phyloP scores from a whole-genome alignment of 2,888 invertebrate genomes.

The Xanthorhoe designata region DNA sequence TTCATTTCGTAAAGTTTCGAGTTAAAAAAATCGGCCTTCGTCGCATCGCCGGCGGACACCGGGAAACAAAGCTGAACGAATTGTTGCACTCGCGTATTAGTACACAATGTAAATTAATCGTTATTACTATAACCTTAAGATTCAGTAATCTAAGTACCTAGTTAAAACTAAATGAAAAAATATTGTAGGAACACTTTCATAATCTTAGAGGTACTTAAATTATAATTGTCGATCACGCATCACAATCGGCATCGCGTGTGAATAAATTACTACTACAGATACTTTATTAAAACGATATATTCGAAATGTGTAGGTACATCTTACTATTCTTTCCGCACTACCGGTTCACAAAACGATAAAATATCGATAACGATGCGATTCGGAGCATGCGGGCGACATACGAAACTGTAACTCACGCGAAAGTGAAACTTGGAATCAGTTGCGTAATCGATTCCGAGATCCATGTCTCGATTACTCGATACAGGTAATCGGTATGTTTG shows the following conservation, averaged over 20 bases:
- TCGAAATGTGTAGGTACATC: background rate
- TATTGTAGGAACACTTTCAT: background rate
- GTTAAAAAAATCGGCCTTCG: conserved; percentile 45
- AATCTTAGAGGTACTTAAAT: background rate
- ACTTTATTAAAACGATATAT: background rate
- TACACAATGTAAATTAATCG: conserved; percentile 1
- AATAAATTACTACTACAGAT: background rate
- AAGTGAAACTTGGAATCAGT: conserved; percentile 78
- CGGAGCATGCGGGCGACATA: conserved; percentile 51
- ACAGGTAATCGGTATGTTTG: conserved; percentile 55
- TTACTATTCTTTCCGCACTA: conserved; percentile 38
- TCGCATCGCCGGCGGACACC: conserved; percentile 34
- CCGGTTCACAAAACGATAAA: conserved; percentile 62
- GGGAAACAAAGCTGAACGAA: conserved; percentile 50
- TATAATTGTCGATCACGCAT: no score
- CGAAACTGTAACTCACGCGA: conserved; percentile 75
- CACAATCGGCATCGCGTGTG: background rate
- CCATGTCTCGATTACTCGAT: conserved; percentile 60
- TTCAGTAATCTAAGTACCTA: background rate
- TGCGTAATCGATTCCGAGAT: conserved; percentile 65
- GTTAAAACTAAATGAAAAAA: no score
- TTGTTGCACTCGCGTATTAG: background rate
- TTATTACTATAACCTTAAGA: background rate
- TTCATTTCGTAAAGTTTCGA: conserved; percentile 54
- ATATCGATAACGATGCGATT: conserved; percentile 47